phyloP scores from a whole-genome alignment of 1,140 invertebrate species.

The Phthorimaea operculella region DNA sequence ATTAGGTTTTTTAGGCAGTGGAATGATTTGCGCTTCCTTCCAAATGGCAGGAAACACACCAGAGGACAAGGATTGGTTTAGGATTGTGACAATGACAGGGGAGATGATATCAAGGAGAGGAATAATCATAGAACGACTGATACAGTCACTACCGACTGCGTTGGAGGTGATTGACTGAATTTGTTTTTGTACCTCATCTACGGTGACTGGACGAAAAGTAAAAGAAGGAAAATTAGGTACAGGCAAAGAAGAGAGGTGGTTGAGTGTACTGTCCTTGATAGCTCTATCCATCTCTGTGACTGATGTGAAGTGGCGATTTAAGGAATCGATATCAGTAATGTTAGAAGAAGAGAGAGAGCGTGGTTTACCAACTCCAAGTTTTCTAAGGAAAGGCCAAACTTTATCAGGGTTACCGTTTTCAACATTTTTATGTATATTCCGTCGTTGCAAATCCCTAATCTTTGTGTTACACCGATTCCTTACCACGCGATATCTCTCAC shows the following conservation, averaged over 20 bases:
- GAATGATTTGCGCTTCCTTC: constrained; percentile 16
- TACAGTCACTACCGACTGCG: constrained; percentile 15
- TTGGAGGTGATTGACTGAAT: constrained; percentile 13
- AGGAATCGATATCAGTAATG: constrained; percentile 7
- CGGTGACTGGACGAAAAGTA: constrained; percentile 6
- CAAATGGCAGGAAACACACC: constrained; percentile 13
- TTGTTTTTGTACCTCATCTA: constrained; percentile 15
- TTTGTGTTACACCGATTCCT: neutral
- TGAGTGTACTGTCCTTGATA: constrained; percentile 10
- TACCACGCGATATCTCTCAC: neutral
- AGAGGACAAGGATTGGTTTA: constrained; percentile 10
- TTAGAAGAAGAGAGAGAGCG: neutral
- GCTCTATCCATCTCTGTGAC: neutral
- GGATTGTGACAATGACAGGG: constrained; percentile 10
- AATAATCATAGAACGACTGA: constrained; percentile 16
- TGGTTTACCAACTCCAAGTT: constrained; percentile 1
- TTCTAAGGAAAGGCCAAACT: neutral
- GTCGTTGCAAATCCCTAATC: neutral
- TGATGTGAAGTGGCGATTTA: constrained; percentile 13
- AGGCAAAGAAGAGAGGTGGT: constrained; percentile 8
- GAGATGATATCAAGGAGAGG: constrained; percentile 11
- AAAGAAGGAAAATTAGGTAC: constrained; percentile 9
- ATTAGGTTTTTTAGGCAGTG: constrained; percentile 13
- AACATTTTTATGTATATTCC: neutral
- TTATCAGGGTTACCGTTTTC: neutral